Evolutionary conservation across 2,113 vertebrate species (phyloP).

Genomic region (Oryzias woworae): DNA sequence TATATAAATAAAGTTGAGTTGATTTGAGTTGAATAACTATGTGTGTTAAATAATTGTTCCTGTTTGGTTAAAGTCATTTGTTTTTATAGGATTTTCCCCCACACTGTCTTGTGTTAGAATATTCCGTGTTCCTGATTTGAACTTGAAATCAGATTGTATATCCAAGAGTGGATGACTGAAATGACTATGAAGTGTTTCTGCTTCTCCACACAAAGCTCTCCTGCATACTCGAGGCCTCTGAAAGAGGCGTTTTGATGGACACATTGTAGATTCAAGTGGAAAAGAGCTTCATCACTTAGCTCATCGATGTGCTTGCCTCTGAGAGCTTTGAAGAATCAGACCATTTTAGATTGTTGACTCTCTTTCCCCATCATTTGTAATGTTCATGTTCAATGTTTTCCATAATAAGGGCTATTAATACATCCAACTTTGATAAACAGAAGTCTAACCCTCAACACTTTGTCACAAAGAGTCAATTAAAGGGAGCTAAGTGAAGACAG

Average conservation of each 20-base stretch:
- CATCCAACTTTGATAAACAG: conserved; percentile 16
- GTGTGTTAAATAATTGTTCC: too few species aligned
- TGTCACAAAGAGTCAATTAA: conserved; percentile 5
- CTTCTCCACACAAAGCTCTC: not conserved
- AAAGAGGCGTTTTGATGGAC: not conserved
- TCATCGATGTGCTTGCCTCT: not conserved
- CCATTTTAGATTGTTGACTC: conserved; percentile 1
- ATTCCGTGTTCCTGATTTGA: not conserved
- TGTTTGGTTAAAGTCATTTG: too few species aligned
- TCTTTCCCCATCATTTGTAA: not conserved
- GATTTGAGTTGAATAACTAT: too few species aligned
- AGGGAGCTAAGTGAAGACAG: conserved; percentile 11
- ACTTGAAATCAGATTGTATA: conserved; percentile 7
- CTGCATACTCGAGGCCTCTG: not conserved
- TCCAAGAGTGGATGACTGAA: not conserved
- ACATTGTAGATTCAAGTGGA: not conserved
- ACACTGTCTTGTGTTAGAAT: not conserved
- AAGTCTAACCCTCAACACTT: conserved; percentile 8
- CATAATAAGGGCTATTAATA: conserved; percentile 2
- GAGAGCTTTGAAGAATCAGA: conserved; percentile 5
- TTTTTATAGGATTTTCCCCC: too few species aligned
- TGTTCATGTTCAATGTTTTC: conserved; percentile 4
- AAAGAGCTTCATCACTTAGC: not conserved
- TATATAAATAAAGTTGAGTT: too few species aligned
- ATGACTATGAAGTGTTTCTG: conserved; percentile 3